Evolutionary conservation across 2,797 vertebrate genomes (phyloP), one percentile per base, ranked within the genome.

Genomic region (Micropoecilia bifurca): DNA sequence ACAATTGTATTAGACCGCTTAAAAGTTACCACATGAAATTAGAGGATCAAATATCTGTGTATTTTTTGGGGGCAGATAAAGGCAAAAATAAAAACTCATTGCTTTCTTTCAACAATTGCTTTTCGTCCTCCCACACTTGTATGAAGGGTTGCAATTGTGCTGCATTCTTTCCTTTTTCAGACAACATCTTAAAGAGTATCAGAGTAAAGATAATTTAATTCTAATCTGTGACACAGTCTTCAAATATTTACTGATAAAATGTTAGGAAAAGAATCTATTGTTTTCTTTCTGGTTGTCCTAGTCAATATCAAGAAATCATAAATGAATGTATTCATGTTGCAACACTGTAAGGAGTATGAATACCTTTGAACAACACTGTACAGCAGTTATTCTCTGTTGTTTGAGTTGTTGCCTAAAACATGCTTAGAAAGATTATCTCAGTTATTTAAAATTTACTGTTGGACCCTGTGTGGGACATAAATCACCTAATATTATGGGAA

Each of bases 361-460:
- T 22, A 68, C 36, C 4, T 68, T 41, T 41, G 20, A 20, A 41
- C 4, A 3, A 39, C 63, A 0, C 3, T 78, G 57, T 75, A 22
- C 33, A 66, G 39, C 61, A 41, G 25, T 47, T 75, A 41, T 81
- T n/a, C 45, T 76, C 66, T 55, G 18, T 59, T 80, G 55, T 36
- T 53, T 74, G 13, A 66, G 57, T 28, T 71, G 41, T 45, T 45
- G 69, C n/a, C 8, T 71, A 7, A 71, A 63, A 36, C 30, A 36
- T 63, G 30, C 30, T 63, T 63, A 36, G 30, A 63, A 61, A 63
- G 6, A 63, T 63, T 36, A 36, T 63, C n/a, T 33, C 2, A 7
- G 14, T 18, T 28, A 14, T 16, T 71, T 71, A 45, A 28, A 28
- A 46, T 71, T 46, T 18, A 28, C 25, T 16, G 12, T 46, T 71